A percentile compares a stretch with the other conserved stretches of the same genome.
Conservation (phyloP, 1,140 invertebrate species). For the Maniola jurtina region DNA sequence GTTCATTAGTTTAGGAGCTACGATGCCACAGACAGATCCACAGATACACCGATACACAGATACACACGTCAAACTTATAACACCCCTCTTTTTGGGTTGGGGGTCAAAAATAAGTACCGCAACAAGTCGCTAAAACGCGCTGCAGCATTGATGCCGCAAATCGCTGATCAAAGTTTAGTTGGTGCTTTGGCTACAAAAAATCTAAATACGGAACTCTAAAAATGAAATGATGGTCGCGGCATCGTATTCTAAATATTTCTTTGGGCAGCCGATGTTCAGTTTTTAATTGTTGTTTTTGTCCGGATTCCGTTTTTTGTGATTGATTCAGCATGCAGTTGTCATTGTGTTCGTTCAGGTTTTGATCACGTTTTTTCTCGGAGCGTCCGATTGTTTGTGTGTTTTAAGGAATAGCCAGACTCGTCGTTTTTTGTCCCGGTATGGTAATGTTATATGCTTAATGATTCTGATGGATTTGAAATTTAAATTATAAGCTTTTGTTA, state of each 20-base stretch:
- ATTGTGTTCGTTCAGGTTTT: constrained; percentile 70
- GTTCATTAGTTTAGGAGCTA: no score
- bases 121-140: no score
- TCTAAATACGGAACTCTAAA: constrained; percentile 1
- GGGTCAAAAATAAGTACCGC: no score
- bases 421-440: constrained; percentile 45
- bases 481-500: constrained; percentile 23
- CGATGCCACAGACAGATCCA: no score
- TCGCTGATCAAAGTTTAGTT: no score
- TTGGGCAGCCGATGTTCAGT: constrained; percentile 50
- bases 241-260: constrained; percentile 74
- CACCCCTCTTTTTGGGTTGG: no score
- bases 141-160: no score
- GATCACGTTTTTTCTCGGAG: constrained; percentile 59
- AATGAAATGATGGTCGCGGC: constrained; percentile 41
- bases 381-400: constrained; percentile 73
- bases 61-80: no score
- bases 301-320: constrained; percentile 76
- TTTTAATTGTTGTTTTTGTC: constrained; percentile 78
- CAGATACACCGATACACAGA: no score
- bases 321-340: constrained; percentile 75
- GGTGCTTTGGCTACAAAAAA: no score
- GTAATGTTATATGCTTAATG: constrained; percentile 59
- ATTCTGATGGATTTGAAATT: constrained; percentile 60
- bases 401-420: constrained; percentile 53